Evolutionary conservation across 2,797 vertebrate genomes (phyloP), one percentile per base, ranked within the genome.

Genomic region (Melopsittacus undulatus): DNA sequence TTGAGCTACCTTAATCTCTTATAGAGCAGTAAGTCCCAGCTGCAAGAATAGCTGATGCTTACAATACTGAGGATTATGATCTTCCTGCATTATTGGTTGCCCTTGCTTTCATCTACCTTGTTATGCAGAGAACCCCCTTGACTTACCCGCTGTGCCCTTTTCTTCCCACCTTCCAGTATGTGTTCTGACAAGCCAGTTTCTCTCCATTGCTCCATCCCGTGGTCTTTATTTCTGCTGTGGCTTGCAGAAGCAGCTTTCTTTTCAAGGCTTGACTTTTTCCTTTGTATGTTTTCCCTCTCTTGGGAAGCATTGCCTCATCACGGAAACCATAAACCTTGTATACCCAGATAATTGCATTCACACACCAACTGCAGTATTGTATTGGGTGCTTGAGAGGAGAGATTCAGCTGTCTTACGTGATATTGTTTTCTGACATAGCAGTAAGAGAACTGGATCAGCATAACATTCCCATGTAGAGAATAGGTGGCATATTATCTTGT

Each of bases 241-340:
- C 77, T 78, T 64, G 86, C 77, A 87, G 91, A 74, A 87, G 38
- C 80, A 88, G 90, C 56, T 92, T 92, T 91, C 49, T 83, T 90
- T 92, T 91, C 78, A 75, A 77, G 64, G 75, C 78, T 77, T 90
- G 75, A 42, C 64, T 92, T 42, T 48, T 54, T 48, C 36, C 62
- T 94, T 85, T 90, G 74, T 93, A 51, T 13, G 54, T 70, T 87
- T 84, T n/a, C 21, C 49, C 62, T 81, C 90, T 93, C 92, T 61
- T 77, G 79, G 94, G 89, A 90, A 86, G 76, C 46, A 11, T 8
- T 72, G 73, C 38, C 49, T 89, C 66, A 61, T 79, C 51, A 2
- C 30, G 43, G 94, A 95, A 96, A 93, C 80, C 77, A 74, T 93
- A 96, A 95, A 89, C 92, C 95, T 95, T 92, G 90, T 96, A 75